Conservation (phyloP, 2,797 vertebrate species). For the Ispidina picta region DNA sequence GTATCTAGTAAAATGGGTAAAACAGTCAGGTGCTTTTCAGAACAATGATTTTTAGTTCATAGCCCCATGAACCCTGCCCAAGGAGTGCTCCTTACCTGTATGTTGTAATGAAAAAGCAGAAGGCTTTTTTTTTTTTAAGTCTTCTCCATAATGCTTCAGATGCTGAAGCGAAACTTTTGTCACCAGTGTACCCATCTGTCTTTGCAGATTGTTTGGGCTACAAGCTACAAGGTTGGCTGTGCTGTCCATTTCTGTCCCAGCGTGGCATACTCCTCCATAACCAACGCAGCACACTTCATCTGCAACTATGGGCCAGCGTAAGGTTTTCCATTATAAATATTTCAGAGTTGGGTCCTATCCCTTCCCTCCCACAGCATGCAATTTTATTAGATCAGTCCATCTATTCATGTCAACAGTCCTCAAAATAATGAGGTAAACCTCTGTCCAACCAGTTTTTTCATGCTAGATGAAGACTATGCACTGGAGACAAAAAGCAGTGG, state of each 20-base stretch:
- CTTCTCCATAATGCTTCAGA: neutral
- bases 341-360: neutral
- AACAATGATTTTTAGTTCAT: neutral
- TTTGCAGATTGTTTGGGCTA: constrained; percentile 86
- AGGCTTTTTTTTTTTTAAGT: no score
- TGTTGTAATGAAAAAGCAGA: neutral
- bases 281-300: constrained; percentile 74
- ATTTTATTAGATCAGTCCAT: neutral
- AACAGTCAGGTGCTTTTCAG: neutral
- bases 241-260: constrained; percentile 79
- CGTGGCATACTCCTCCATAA: neutral
- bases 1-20: neutral
- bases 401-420: neutral
- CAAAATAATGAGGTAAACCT: neutral
- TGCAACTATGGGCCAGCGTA: constrained; percentile 87
- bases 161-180: neutral
- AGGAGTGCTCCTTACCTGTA: neutral
- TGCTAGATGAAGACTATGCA: neutral
- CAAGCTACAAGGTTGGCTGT: constrained; percentile 87
- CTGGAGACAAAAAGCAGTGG: neutral
- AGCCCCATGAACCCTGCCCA: neutral
- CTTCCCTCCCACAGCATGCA: neutral
- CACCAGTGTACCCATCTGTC: neutral
- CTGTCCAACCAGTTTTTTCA: neutral
- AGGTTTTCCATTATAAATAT: constrained; percentile 49